Evolutionary conservation across 2,113 vertebrate genomes (phyloP).

Genomic region (Neopipo cinnamomea): DNA sequence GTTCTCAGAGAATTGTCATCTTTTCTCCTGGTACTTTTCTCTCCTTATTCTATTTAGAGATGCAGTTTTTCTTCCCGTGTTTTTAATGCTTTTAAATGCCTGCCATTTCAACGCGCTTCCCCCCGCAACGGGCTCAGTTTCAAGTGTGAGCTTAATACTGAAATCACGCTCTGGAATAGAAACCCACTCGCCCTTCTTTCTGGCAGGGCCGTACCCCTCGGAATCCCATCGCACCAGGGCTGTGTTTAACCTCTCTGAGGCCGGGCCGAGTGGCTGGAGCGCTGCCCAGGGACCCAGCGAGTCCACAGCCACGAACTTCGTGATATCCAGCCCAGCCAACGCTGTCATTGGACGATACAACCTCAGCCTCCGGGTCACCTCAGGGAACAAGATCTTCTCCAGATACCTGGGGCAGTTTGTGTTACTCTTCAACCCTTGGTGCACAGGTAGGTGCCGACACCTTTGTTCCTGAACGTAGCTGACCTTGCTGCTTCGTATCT

Average conservation of each 20-base stretch:
- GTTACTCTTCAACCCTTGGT: constrained; percentile 94
- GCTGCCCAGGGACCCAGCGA: constrained; percentile 25
- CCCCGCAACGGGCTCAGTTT: rapidly evolving
- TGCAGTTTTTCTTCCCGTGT: rapidly evolving
- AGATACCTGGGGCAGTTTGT: constrained; percentile 76
- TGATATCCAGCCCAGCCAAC: constrained; percentile 73
- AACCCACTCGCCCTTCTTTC: not conserved
- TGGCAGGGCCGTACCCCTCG: constrained; percentile 74
- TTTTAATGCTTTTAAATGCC: not conserved
- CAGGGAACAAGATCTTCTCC: constrained; percentile 54
- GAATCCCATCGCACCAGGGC: constrained; percentile 74
- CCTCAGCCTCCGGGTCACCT: constrained; percentile 71
- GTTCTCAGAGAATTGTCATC: not conserved
- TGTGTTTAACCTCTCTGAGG: constrained; percentile 56
- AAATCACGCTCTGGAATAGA: not conserved
- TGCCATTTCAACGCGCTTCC: not conserved
- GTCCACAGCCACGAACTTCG: not conserved
- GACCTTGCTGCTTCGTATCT: not conserved
- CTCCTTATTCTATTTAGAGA: not conserved
- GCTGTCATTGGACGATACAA: constrained; percentile 83
- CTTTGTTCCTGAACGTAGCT: not conserved
- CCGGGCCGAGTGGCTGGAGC: constrained; percentile 31
- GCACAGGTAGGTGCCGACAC: constrained; percentile 76
- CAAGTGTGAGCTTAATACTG: not conserved
- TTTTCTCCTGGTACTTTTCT: not conserved